phyloP scores from a whole-genome alignment of 92 coral and sea anemone species.

The Palythoa grandis region DNA sequence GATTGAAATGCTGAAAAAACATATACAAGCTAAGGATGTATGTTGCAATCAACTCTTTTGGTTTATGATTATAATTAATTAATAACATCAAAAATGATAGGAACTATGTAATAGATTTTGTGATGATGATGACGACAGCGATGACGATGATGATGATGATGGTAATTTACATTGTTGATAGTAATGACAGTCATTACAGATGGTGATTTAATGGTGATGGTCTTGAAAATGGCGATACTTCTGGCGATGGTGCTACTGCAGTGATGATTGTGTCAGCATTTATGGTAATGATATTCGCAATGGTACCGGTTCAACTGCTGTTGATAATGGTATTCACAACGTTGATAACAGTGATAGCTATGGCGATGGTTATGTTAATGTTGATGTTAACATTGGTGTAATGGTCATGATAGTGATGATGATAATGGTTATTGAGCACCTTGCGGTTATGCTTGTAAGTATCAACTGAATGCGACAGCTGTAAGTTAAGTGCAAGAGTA shows the following conservation, averaged over 20 bases:
- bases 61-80: neutral
- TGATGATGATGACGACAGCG: neutral
- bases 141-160: neutral
- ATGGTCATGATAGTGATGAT: neutral
- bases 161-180: neutral
- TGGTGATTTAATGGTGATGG: neutral
- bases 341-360: too few relatives aligned
- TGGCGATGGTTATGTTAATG: too few relatives aligned
- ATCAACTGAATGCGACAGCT: too few relatives aligned
- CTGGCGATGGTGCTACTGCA: too few relatives aligned
- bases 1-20: slow-evolving; percentile 38
- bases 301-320: too few relatives aligned
- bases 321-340: too few relatives aligned
- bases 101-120: neutral
- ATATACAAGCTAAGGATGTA: slow-evolving; percentile 26
- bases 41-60: neutral
- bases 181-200: neutral
- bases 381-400: too few relatives aligned
- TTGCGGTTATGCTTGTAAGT: too few relatives aligned
- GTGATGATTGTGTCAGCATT: too few relatives aligned
- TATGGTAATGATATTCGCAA: too few relatives aligned
- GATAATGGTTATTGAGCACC: neutral
- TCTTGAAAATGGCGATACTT: too few relatives aligned
- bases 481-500: too few relatives aligned
- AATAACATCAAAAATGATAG: neutral